A percentile compares a stretch with the other conserved stretches of the same genome.
phyloP scores from a whole-genome alignment of 2,113 vertebrate species.

The Nyctereutes procyonoides region DNA sequence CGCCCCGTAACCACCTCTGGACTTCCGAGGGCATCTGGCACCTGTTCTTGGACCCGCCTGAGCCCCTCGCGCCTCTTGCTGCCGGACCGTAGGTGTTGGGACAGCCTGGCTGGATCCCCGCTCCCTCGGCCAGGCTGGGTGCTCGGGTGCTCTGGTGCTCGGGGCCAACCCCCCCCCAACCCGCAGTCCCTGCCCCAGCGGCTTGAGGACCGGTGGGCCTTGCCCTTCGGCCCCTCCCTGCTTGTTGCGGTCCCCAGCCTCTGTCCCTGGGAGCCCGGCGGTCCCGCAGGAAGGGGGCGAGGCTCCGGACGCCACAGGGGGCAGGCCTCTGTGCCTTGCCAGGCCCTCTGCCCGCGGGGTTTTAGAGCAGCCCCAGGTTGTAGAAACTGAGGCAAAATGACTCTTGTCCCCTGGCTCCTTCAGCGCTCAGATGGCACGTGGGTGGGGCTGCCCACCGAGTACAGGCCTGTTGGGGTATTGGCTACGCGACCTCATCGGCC shows the following conservation, averaged over 20 bases:
- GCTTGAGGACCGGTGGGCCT: too few species aligned
- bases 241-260: too few species aligned
- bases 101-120: neutral
- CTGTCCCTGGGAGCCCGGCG: too few species aligned
- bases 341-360: neutral
- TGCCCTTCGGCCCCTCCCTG: too few species aligned
- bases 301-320: too few species aligned
- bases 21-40: fast-evolving
- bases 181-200: too few species aligned
- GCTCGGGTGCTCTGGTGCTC: neutral
- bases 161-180: too few species aligned
- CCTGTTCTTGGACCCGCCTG: neutral
- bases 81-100: neutral
- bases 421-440: neutral
- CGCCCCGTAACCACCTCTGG: neutral
- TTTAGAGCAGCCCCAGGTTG: neutral
- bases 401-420: neutral
- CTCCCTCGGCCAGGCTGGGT: neutral
- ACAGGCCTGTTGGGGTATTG: neutral
- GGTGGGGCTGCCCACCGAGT: neutral
- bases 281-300: too few species aligned
- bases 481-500: neutral
- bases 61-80: fast-evolving
- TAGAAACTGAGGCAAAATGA: neutral
- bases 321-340: neutral